Evolutionary conservation across 2,888 invertebrate species (phyloP).

Genomic region (Philhelius pedissequus): DNA sequence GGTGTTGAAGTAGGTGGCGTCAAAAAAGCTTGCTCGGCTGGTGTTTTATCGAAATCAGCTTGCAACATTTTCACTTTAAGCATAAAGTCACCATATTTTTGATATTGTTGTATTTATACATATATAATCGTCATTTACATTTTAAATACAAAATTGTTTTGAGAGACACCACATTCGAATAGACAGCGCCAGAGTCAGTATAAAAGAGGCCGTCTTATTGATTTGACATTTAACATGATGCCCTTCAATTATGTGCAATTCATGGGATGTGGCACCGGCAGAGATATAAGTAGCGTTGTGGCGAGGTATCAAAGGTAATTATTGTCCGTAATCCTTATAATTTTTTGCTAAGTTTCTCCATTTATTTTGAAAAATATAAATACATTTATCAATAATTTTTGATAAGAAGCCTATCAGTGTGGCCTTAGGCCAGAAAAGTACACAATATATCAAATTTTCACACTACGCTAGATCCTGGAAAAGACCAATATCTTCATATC

Average conservation of each 20-base stretch:
- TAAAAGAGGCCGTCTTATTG: not conserved
- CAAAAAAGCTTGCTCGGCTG: slow-evolving; percentile 38
- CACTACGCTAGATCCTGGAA: no score
- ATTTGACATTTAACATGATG: slow-evolving; percentile 70
- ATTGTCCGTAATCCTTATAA: not conserved
- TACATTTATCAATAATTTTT: no score
- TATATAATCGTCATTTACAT: slow-evolving; percentile 27
- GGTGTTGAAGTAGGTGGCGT: not conserved
- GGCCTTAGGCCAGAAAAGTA: no score
- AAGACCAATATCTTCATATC: no score
- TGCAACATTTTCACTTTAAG: slow-evolving; percentile 31
- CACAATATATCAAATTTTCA: no score
- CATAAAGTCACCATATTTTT: no score
- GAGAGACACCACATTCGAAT: not conserved
- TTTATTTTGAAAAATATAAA: no score
- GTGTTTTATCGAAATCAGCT: slow-evolving; percentile 11
- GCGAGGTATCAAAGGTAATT: slow-evolving; percentile 73
- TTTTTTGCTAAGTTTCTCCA: not conserved
- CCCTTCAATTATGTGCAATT: slow-evolving; percentile 76
- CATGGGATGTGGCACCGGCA: slow-evolving; percentile 69
- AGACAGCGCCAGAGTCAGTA: not conserved
- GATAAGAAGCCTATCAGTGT: no score
- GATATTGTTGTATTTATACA: no score
- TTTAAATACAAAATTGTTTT: not conserved
- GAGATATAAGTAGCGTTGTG: slow-evolving; percentile 70